phyloP scores from a whole-genome alignment of 2,888 invertebrate genomes.

The Drosophila pseudotakahashii region DNA sequence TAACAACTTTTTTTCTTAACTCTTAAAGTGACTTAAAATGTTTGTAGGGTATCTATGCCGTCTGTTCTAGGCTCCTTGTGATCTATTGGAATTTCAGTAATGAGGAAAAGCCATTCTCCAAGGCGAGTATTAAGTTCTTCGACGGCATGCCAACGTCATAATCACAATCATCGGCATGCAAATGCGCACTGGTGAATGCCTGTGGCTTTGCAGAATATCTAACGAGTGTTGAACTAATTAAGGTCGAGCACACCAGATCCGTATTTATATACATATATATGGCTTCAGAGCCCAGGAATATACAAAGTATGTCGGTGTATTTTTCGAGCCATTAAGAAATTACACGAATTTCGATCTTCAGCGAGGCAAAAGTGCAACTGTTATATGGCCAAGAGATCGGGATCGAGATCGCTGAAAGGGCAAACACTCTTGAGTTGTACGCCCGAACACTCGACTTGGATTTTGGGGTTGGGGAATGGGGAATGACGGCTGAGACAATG shows the following conservation, averaged over 20 bases:
- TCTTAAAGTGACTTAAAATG: not conserved
- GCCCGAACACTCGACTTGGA: slow-evolving; percentile 54
- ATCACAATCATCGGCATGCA: slow-evolving; percentile 42
- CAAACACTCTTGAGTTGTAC: slow-evolving; percentile 67
- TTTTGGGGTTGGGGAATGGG: slow-evolving; percentile 24
- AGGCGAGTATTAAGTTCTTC: slow-evolving; percentile 60
- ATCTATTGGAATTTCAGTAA: slow-evolving; percentile 56
- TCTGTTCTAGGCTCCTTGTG: not conserved
- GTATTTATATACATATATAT: slow-evolving; percentile 41
- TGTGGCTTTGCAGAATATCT: slow-evolving; percentile 73
- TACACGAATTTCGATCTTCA: slow-evolving; percentile 58
- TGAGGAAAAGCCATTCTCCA: slow-evolving; percentile 45
- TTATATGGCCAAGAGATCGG: slow-evolving; percentile 41
- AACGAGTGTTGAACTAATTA: slow-evolving; percentile 72
- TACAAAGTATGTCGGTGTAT: not conserved
- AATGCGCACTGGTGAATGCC: slow-evolving; percentile 62
- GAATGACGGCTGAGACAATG: slow-evolving; percentile 51
- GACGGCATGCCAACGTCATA: slow-evolving; percentile 36
- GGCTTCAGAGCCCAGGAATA: slow-evolving; percentile 50
- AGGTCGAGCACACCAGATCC: slow-evolving; percentile 44
- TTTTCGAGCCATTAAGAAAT: slow-evolving; percentile 51
- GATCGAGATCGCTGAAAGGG: slow-evolving; percentile 42
- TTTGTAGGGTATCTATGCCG: not conserved
- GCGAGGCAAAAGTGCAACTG: slow-evolving; percentile 56
- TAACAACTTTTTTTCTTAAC: not conserved